A percentile compares a stretch with the other conserved stretches of the same genome.
Conservation (phyloP, 1,140 invertebrate genomes). For the Spodoptera frugiperda region DNA sequence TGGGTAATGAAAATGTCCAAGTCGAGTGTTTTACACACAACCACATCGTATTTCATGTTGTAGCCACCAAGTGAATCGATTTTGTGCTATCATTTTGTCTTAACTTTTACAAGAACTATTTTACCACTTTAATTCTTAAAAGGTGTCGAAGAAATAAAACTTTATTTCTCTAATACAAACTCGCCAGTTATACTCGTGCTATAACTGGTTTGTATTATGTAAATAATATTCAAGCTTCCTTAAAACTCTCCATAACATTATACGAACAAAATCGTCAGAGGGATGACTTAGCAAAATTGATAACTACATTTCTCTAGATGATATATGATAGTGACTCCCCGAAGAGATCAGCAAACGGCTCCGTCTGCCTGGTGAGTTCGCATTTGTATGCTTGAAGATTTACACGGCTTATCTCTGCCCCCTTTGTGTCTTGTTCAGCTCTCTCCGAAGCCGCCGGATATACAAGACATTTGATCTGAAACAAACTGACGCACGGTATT, state of each 20-base stretch:
- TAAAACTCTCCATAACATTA: slow-evolving; percentile 3
- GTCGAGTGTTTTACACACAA: neutral
- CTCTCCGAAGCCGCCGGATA: slow-evolving; percentile 41
- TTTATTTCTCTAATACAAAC: too few species aligned
- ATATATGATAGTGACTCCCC: slow-evolving; percentile 15
- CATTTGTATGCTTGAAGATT: slow-evolving; percentile 56
- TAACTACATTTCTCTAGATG: slow-evolving; percentile 28
- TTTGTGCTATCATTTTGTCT: too few species aligned
- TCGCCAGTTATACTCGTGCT: too few species aligned
- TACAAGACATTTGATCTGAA: slow-evolving; percentile 49
- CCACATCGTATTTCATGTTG: slow-evolving; percentile 1
- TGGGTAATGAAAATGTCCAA: slow-evolving; percentile 9
- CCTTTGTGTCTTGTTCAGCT: slow-evolving; percentile 58
- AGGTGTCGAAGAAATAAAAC: too few species aligned
- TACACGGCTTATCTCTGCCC: slow-evolving; percentile 57
- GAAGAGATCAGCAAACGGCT: slow-evolving; percentile 48
- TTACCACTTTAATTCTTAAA: too few species aligned
- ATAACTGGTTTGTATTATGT: too few species aligned
- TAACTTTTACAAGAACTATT: too few species aligned
- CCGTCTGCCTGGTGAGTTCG: slow-evolving; percentile 41
- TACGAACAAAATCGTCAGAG: slow-evolving; percentile 1
- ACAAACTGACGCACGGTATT: slow-evolving; percentile 50
- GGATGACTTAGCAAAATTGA: slow-evolving; percentile 43
- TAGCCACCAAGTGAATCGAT: neutral
- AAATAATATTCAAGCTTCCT: slow-evolving; percentile 2